Evolutionary conservation across 2,888 invertebrate species (phyloP).

Genomic region (Strigamia maritima): DNA sequence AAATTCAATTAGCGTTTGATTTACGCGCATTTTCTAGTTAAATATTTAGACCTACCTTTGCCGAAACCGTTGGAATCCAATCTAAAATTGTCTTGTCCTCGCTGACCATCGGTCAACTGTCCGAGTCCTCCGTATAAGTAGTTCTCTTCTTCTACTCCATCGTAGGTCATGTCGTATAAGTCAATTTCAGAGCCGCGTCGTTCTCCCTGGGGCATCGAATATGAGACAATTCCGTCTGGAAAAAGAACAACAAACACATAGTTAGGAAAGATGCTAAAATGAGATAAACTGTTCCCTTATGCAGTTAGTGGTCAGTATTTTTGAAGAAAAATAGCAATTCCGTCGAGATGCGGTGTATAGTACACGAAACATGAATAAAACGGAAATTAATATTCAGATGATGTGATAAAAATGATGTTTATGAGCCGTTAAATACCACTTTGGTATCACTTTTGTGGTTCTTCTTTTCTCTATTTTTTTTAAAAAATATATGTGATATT

Average conservation of each 20-base stretch:
- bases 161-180: slow-evolving; percentile 79
- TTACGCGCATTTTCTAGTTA: background rate
- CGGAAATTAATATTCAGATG: slow-evolving; percentile 7
- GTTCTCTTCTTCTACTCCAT: slow-evolving; percentile 75
- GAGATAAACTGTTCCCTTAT: background rate
- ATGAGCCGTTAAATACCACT: slow-evolving; percentile 17
- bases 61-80: slow-evolving; percentile 62
- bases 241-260: slow-evolving; percentile 34
- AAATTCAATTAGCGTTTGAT: slow-evolving; percentile 20
- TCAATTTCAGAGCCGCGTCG: slow-evolving; percentile 74
- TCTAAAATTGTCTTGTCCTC: slow-evolving; percentile 72
- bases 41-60: slow-evolving; percentile 50
- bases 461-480: background rate
- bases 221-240: slow-evolving; percentile 76
- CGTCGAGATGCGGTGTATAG: background rate
- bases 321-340: background rate
- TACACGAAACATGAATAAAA: background rate
- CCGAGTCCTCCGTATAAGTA: slow-evolving; percentile 75
- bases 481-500: background rate
- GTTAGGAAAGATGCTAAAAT: background rate
- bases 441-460: background rate
- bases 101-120: slow-evolving; percentile 76
- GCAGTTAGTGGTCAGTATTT: background rate
- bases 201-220: slow-evolving; percentile 85
- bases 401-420: background rate